phyloP scores from a whole-genome alignment of 1,140 invertebrate species.

The Rhagoletis zephyria region DNA sequence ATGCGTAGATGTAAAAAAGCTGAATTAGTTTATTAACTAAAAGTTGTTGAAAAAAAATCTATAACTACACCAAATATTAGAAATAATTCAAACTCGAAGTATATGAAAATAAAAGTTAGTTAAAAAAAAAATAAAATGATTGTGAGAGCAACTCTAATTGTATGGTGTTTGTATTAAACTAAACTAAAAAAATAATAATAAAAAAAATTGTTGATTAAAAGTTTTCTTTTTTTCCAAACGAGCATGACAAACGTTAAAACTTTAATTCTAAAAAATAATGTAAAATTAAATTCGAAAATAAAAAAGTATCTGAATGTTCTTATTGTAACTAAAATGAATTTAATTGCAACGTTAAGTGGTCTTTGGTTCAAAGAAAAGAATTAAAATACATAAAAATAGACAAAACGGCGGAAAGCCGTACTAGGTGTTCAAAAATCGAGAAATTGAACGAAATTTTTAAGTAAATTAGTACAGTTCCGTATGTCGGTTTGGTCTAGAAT shows the following conservation, averaged over 20 bases:
- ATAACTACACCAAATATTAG: background rate
- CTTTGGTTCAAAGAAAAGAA: background rate
- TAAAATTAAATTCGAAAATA: conserved; percentile 15
- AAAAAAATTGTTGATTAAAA: conserved; percentile 1
- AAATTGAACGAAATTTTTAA: no score
- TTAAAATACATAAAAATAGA: background rate
- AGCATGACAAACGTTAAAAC: conserved; percentile 43
- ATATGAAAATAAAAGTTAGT: background rate
- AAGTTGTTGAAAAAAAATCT: conserved; percentile 51
- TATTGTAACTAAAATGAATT: conserved; percentile 56
- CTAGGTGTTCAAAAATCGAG: no score
- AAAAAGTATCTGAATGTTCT: conserved; percentile 56
- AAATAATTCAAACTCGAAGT: background rate
- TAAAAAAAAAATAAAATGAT: conserved; percentile 30
- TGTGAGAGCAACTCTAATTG: conserved; percentile 17
- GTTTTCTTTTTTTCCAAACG: conserved; percentile 37
- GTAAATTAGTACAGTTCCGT: no score
- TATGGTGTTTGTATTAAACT: conserved; percentile 24
- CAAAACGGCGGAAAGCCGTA: no score
- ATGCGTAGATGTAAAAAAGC: background rate
- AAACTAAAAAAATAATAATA: conserved; percentile 1
- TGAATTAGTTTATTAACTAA: conserved; percentile 28
- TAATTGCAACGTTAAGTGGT: conserved; percentile 49
- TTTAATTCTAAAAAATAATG: background rate
- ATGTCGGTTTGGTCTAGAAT: no score